Percentiles rank a stretch among this genome's conserved stretches.
phyloP scores from a whole-genome alignment of 2,113 vertebrate species.

The Halichoeres trimaculatus region DNA sequence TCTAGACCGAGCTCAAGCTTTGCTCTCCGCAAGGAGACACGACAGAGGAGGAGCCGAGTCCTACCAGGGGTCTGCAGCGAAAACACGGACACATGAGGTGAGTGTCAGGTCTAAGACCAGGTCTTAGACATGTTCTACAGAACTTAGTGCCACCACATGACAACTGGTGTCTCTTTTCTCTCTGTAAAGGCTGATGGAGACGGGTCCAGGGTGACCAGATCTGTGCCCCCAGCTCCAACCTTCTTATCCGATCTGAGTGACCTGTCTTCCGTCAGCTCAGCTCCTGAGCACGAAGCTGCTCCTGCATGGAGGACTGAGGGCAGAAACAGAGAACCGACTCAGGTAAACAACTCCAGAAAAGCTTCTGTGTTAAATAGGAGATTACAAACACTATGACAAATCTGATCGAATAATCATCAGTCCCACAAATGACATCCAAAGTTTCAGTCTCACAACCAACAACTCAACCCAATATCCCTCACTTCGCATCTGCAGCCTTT shows the following conservation, averaged over 20 bases:
- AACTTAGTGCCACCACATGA: neutral
- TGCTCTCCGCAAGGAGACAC: constrained; percentile 72
- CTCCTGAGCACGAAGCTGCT: constrained; percentile 9
- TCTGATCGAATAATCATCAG: no score
- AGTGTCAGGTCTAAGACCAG: constrained; percentile 16
- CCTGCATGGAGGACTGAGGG: neutral
- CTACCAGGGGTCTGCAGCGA: neutral
- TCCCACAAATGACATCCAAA: no score
- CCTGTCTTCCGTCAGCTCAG: constrained; percentile 46
- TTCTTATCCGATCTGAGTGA: constrained; percentile 49
- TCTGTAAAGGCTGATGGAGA: constrained; percentile 59
- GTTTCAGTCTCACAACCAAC: no score
- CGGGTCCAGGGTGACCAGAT: constrained; percentile 5
- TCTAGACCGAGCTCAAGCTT: constrained; percentile 79
- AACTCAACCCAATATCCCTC: no score
- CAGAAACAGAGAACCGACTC: neutral
- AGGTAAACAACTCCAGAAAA: constrained; percentile 15
- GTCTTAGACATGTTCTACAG: neutral
- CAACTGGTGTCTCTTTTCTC: neutral
- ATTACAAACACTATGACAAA: no score
- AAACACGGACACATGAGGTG: constrained; percentile 1
- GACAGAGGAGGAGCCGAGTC: constrained; percentile 2
- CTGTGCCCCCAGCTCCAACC: neutral
- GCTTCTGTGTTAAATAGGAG: no score
- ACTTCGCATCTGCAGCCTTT: no score